These are phyloP conservation scores for Erpornis zantholeuca DNA, from an alignment of 2,113 vertebrate species.

Conservation along the genomic window DNA sequence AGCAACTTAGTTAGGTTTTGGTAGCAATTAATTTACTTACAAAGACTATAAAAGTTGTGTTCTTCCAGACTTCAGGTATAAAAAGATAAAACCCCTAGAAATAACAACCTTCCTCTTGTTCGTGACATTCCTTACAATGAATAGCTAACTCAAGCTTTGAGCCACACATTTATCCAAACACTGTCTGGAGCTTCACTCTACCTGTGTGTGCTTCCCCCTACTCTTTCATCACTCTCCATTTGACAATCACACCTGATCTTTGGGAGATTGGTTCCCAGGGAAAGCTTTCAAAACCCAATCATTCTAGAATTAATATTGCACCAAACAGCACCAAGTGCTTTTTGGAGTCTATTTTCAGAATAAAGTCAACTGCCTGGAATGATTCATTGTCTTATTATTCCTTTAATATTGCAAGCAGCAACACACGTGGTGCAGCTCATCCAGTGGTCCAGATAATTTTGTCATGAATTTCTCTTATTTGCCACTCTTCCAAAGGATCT, in stretches of 20 bases:
- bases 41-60: background rate
- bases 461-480: background rate
- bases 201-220: background rate
- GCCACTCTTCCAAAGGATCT: background rate
- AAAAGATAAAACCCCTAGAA: background rate
- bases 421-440: background rate
- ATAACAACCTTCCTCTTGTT: background rate
- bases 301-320: background rate
- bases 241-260: background rate
- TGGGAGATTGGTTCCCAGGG: background rate
- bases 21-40: background rate
- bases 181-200: background rate
- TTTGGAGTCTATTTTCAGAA: background rate
- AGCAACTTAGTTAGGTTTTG: background rate
- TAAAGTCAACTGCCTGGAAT: background rate
- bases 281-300: background rate
- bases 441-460: background rate
- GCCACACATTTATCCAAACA: background rate
- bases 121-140: background rate
- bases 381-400: background rate
- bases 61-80: background rate
- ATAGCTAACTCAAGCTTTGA: background rate
- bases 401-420: background rate
- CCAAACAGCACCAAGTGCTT: background rate
- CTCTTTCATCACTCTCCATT: background rate